Base-by-base conservation (phyloP, 2,797 vertebrate genomes). In the Vespertilio murinus region DNA sequence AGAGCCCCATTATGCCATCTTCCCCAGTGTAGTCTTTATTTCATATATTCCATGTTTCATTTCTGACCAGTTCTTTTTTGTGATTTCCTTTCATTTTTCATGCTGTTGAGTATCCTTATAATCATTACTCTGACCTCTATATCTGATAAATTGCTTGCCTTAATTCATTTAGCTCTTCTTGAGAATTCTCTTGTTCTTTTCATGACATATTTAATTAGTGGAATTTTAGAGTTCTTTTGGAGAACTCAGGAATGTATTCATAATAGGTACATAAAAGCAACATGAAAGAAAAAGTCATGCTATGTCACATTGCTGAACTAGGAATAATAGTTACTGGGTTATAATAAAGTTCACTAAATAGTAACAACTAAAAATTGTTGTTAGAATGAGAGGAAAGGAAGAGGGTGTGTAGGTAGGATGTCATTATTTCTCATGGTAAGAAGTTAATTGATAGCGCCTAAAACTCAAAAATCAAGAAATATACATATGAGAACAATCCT, bases 401-500 rank as follows among this genome's bases (percentile, higher is more conserved):
- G 2, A 47, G 18, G 30, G 5, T 38, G 2, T 79, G 1, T 67
- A 45, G n/a, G 23, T 35, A 9, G 25, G 4, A 13, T 73, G 45
- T 61, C 85, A n/a, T 67, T 83, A 54, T 80, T 38, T 80, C 79
- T 49, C 47, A 38, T 77, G n/a, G n/a, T 59, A 25, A 20, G 17
- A 96, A 91, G 49, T 33, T 54, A 77, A 54, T 16, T 75, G 40
- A 73, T 45, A 61, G 74, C 40, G 18, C 30, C 54, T 47, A 38
- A 91, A 94, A 75, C 13, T 65, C 17, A 94, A 90, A 94, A 87
- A 56, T 52, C 45, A 91, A 81, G 52, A 90, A 90, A 87, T 79
- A 25, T 25, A 65, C 56, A 3, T 61, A 35, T 28, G 28, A 95
- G 16, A 25, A 80, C 42, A 80, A 56, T 75, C 23, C n/a, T 38